Base-by-base conservation (phyloP, 1,140 invertebrate species). In the Drosophila lacertosa region DNA sequence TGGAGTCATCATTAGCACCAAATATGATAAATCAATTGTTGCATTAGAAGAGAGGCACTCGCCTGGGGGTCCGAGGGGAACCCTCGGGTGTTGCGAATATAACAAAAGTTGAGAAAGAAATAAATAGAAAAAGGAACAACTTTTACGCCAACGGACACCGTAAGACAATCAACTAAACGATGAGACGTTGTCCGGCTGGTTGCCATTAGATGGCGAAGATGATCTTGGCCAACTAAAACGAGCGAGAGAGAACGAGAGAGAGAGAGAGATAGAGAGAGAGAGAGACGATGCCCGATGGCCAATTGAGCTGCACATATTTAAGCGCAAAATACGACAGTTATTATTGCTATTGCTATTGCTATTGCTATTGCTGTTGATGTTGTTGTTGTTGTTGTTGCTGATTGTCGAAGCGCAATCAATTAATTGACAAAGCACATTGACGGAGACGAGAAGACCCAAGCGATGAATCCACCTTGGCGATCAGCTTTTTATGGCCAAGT, bases 311-410 rank as follows among this genome's bases (percentile, higher is more conserved):
- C 75, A 78, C 79, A 83, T 83, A 83, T 83, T 83, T 83, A 83
- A 83, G 81, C 77, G 69, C 77, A 80, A 84, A 42, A 86, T 86
- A 84, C 81, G 80, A 84, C 81, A 84, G 80, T 84, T 84, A 84
- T 84, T 80, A 86, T 80, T 75, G 71, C 82, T 82, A 42, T 54
- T 78, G 57, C n/a, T 42, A 22, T 47, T 58, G 33, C n/a, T n/a
- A n/a, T n/a, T n/a, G n/a, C n/a, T n/a, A n/a, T 35, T 59, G 13
- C 6, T 48, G 42, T 24, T n/a, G 26, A 22, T 24, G 16, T 18
- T 29, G 3, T 39, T 66, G 54, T 35, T 39, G 44, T 60, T 60
- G 32, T 24, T 9, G 13, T 53, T 15, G 60, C 16, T 24, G 42
- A 44, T 55, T 51, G 29, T 45, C 24, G 67, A 44, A 75, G 78